Base-by-base conservation (phyloP, 2,888 invertebrate genomes). In the Rotaria magnacalcarata region DNA sequence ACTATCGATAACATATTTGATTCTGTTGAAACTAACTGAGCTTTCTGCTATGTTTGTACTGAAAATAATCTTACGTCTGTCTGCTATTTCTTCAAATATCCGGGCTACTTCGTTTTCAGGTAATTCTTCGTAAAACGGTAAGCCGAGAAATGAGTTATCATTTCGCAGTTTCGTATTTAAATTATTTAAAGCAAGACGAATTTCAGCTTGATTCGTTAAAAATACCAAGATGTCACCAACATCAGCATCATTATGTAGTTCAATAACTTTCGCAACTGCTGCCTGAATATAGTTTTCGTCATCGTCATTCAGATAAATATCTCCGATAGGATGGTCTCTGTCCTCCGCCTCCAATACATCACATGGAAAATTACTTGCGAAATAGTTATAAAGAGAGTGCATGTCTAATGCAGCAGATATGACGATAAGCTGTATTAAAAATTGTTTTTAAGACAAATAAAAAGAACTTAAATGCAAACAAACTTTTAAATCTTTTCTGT, bases 21-120 rank as follows among this genome's bases (percentile, higher is more conserved):
- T 89, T 10, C 90, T 91, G 54, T 90, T 90, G 84, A 91, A 91
- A 11, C 91, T 91, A 7, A 91, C 88, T 14, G 91, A 91, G 5
- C 91, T 91, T 87, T 91, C 91, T 8, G 91, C 91, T 88, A 90
- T 89, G 88, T 91, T 91, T 50, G 91, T 91, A 7, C 91, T 90
- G 89, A 91, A 90, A 7, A 91, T 89, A n/a, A 91, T 88, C 88
- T 91, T 91, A 80, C 91, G 87, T 58, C 87, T 88, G 11, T 89
- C 85, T 16, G 88, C 87, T 19, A 88, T 87, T 10, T 87, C 88
- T 60, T 88, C 87, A 88, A 91, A 91, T 0, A 91, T 90, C 56
- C 87, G 85, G 80, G 89, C 88, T 85, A 91, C 91, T 50, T 91
- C 90, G 21, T 89, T 89, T 47, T 89, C 86, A 74, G 89, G 89